Percentiles rank a stretch among this genome's conserved stretches.
Conservation (phyloP, 2,113 vertebrate genomes). For the Dolichotis patagonum region DNA sequence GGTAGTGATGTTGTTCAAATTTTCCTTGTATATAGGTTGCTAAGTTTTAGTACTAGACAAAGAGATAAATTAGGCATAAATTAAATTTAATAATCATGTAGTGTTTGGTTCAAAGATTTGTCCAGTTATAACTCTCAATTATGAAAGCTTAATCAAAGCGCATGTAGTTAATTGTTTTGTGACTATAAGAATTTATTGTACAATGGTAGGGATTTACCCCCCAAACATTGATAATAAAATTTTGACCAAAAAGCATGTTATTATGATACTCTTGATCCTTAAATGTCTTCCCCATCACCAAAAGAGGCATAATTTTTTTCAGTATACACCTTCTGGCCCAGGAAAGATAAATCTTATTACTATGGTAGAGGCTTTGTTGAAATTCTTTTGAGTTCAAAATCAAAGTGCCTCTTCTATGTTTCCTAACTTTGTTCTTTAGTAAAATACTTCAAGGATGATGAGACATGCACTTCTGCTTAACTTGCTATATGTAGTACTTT, state of each 20-base stretch:
- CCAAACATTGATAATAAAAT: neutral
- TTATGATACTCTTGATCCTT: constrained; percentile 47
- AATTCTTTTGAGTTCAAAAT: constrained; percentile 40
- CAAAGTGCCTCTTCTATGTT: constrained; percentile 27
- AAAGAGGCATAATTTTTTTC: constrained; percentile 12
- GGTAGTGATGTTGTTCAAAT: constrained; percentile 58
- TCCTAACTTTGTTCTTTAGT: constrained; percentile 13
- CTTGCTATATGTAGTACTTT: constrained; percentile 15
- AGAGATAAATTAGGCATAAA: neutral
- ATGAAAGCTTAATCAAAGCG: constrained; percentile 15
- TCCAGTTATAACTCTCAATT: constrained; percentile 31
- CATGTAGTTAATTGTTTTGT: constrained; percentile 37
- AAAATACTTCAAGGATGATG: constrained; percentile 44
- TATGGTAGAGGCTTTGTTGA: constrained; percentile 14
- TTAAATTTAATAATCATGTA: constrained; percentile 6
- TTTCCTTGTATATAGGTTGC: neutral
- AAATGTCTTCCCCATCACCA: neutral
- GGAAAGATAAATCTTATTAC: constrained; percentile 46
- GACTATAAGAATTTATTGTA: constrained; percentile 32
- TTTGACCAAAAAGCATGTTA: neutral
- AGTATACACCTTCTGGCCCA: neutral
- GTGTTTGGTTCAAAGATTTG: constrained; percentile 23
- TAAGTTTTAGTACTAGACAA: constrained; percentile 29
- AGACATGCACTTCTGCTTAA: constrained; percentile 54
- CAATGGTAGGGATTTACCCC: neutral